Evolutionary conservation across 2,113 vertebrate genomes (phyloP).

Genomic region (Stegastes partitus): DNA sequence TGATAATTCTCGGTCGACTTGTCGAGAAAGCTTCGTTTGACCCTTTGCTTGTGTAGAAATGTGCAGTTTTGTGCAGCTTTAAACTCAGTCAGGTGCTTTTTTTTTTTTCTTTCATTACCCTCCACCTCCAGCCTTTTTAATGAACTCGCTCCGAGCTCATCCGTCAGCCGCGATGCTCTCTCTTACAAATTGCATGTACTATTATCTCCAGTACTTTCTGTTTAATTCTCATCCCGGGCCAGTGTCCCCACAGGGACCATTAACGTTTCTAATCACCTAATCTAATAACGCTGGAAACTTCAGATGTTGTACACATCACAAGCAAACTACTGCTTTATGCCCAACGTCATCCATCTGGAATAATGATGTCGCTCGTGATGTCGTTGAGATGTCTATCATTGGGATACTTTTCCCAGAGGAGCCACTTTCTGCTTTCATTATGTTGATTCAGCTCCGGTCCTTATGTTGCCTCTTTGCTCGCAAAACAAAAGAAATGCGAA

Average conservation of each 20-base stretch:
- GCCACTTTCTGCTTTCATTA: slow-evolving; percentile 54
- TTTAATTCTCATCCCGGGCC: slow-evolving; percentile 35
- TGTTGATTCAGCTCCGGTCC: slow-evolving; percentile 49
- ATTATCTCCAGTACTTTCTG: slow-evolving; percentile 29
- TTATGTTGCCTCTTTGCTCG: slow-evolving; percentile 43
- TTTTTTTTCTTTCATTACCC: slow-evolving; percentile 3
- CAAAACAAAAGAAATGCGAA: slow-evolving; percentile 47
- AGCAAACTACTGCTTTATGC: slow-evolving; percentile 53
- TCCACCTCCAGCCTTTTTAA: slow-evolving; percentile 2
- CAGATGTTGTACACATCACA: slow-evolving; percentile 32
- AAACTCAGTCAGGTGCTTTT: too few relatives aligned
- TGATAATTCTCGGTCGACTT: too few relatives aligned
- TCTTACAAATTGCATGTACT: slow-evolving; percentile 30
- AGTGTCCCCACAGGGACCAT: slow-evolving; percentile 45
- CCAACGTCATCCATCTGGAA: slow-evolving; percentile 53
- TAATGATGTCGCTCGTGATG: slow-evolving; percentile 34
- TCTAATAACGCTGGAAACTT: slow-evolving; percentile 61
- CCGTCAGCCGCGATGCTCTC: slow-evolving; percentile 13
- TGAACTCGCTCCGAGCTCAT: background rate
- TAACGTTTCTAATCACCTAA: slow-evolving; percentile 63
- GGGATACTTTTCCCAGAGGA: slow-evolving; percentile 52
- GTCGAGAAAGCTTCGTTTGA: too few relatives aligned
- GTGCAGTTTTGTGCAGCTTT: too few relatives aligned
- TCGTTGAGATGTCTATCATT: slow-evolving; percentile 54
- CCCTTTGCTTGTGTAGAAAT: too few relatives aligned